Percentiles rank a stretch among this genome's conserved stretches.
Evolutionary conservation across 1,140 invertebrate species (phyloP).

Genomic region (Temnothorax curvispinosus): DNA sequence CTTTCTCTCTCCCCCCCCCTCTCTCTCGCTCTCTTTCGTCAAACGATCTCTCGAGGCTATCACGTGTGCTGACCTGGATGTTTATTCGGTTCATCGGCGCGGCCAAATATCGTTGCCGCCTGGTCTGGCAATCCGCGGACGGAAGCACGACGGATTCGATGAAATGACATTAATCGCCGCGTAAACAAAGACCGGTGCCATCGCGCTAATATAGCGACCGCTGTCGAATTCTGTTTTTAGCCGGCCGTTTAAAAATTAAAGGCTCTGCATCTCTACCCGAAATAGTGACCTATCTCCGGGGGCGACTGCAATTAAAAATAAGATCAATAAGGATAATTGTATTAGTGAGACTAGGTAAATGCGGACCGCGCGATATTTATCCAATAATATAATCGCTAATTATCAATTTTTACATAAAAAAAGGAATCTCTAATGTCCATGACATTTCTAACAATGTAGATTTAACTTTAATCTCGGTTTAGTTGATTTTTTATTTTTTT

Average conservation of each 20-base stretch:
- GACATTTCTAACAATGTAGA: too few species aligned
- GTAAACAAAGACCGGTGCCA: slow-evolving; percentile 31
- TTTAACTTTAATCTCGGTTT: too few species aligned
- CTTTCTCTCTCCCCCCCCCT: background rate
- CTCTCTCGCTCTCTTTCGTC: background rate
- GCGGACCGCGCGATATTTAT: background rate
- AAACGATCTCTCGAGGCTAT: slow-evolving; percentile 71
- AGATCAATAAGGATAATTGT: background rate
- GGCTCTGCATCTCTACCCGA: background rate
- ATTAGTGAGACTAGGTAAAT: background rate
- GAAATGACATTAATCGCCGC: slow-evolving; percentile 32
- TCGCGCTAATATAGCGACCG: background rate
- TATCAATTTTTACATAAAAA: background rate
- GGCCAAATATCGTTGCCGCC: slow-evolving; percentile 57
- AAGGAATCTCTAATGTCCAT: too few species aligned
- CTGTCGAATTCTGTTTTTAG: slow-evolving; percentile 23
- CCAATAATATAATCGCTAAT: background rate
- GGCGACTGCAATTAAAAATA: background rate
- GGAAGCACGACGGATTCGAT: slow-evolving; percentile 34
- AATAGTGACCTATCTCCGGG: background rate
- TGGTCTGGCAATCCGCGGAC: background rate
- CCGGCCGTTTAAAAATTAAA: slow-evolving; percentile 10
- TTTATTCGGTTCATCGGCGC: slow-evolving; percentile 73
- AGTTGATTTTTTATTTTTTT: too few species aligned
- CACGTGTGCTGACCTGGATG: slow-evolving; percentile 73